These are phyloP conservation scores for Tethya wilhelma DNA, from an alignment of 37 sponge, comb jelly and placozoan species.

Conservation along the genomic window DNA sequence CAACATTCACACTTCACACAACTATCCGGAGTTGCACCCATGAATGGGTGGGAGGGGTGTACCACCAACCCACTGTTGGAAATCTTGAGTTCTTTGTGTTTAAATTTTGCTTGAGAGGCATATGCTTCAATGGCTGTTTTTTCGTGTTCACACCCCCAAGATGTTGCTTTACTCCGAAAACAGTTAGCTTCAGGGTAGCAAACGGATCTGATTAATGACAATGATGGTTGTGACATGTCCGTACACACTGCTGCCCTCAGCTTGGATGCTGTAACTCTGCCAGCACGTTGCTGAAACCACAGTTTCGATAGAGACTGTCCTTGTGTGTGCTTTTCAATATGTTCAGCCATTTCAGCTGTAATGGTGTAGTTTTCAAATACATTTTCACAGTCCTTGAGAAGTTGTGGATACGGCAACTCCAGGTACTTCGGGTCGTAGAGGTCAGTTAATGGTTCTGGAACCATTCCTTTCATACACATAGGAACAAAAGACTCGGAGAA, in stretches of 20 bases:
- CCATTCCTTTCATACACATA: slow-evolving; percentile 10
- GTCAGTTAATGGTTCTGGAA: slow-evolving; percentile 34
- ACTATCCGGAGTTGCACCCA: slow-evolving; percentile 52
- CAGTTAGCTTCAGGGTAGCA: slow-evolving; percentile 42
- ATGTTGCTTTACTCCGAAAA: slow-evolving; percentile 21
- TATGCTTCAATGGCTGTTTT: slow-evolving; percentile 26
- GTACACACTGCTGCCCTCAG: slow-evolving; percentile 47
- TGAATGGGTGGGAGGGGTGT: slow-evolving; percentile 17
- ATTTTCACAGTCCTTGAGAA: slow-evolving; percentile 51
- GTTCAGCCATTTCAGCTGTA: slow-evolving; percentile 30
- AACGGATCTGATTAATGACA: slow-evolving; percentile 40
- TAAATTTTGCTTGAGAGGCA: not conserved
- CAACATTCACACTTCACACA: slow-evolving; percentile 43
- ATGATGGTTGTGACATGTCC: slow-evolving; percentile 43
- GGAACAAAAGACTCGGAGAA: slow-evolving; percentile 43
- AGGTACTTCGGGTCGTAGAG: slow-evolving; percentile 23
- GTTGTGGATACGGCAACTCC: slow-evolving; percentile 17
- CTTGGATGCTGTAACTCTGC: slow-evolving; percentile 64
- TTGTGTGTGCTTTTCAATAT: slow-evolving; percentile 45
- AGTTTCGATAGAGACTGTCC: slow-evolving; percentile 37
- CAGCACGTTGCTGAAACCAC: slow-evolving; percentile 63
- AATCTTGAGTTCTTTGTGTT: slow-evolving; percentile 30
- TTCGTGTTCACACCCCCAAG: slow-evolving; percentile 54
- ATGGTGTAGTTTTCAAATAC: slow-evolving; percentile 3
- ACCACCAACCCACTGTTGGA: slow-evolving; percentile 43